Evolutionary conservation across 1,140 invertebrate genomes (phyloP).

Genomic region (Phthorimaea operculella): DNA sequence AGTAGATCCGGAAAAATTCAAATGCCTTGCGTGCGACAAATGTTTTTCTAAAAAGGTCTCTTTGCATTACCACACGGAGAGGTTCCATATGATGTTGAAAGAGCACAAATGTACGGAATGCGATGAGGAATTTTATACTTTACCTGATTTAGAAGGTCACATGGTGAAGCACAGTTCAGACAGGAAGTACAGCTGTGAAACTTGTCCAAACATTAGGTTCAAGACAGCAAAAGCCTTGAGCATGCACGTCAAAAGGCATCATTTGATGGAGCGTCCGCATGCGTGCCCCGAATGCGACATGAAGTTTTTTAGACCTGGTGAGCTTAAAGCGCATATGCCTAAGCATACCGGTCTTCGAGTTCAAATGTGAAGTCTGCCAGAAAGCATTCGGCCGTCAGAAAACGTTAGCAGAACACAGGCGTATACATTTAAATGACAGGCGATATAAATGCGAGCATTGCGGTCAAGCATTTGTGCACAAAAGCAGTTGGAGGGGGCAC

Average conservation of each 20-base stretch:
- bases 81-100: constrained; percentile 24
- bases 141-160: too few relatives aligned
- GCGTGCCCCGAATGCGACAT: constrained; percentile 18
- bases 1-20: constrained; percentile 13
- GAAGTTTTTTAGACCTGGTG: constrained; percentile 23
- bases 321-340: constrained; percentile 51
- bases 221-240: constrained; percentile 1
- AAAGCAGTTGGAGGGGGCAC: constrained; percentile 25
- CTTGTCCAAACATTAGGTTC: too few relatives aligned
- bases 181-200: too few relatives aligned
- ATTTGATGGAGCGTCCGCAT: constrained; percentile 20
- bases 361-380: constrained; percentile 73
- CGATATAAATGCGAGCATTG: constrained; percentile 55
- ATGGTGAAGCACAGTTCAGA: too few relatives aligned
- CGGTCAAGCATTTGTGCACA: constrained; percentile 45
- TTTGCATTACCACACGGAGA: constrained; percentile 18
- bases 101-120: constrained; percentile 16
- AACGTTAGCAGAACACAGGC: constrained; percentile 61
- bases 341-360: constrained; percentile 76
- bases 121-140: not conserved
- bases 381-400: constrained; percentile 68
- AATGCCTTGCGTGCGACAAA: constrained; percentile 24
- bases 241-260: constrained; percentile 21
- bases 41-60: constrained; percentile 16
- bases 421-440: constrained; percentile 59